Evolutionary conservation across 2,797 vertebrate genomes (phyloP), one percentile per base, ranked within the genome.

Genomic region (Percopsis omiscomaycus): DNA sequence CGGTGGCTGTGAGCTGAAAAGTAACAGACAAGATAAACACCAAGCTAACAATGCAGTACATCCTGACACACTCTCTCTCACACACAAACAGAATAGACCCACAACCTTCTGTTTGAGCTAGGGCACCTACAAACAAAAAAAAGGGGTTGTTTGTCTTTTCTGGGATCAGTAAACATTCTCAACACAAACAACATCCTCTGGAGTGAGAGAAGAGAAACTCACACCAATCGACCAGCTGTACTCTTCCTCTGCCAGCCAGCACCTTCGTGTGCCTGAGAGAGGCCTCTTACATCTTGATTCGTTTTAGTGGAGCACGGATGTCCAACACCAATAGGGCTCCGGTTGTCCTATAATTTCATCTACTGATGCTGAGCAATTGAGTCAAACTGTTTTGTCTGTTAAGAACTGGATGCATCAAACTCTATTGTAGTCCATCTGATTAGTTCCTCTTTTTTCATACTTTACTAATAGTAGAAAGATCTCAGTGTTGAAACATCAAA

Each of bases 111-210:
- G 88, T 93, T 91, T 92, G 88, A 88, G 78, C 59, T 73, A 69
- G 42, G 58, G 47, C 69, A 79, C 80, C 78, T 73, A 82, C 87
- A 89, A 89, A 89, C 87, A 92, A 88, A 83, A 89, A 79, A 57
- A 44, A 69, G 78, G 58, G 55, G 28, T 80, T 89, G 90, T 93
- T 93, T 93, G 92, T 91, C 90, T 92, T 91, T 86, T 83, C 87
- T 87, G 89, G 87, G 91, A 92, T 92, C 83, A 69, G 92, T 92
- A 93, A 93, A 93, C 91, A 92, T 92, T 88, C 89, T 91, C 86
- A 81, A 88, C 89, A 91, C 91, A 93, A 93, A 91, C 89, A 89
- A 78, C 82, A 76, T 88, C 79, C 84, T 88, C 77, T 69, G 82
- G 86, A 89, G 87, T 74, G 75, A 86, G 84, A 87, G 85, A 90